Evolutionary conservation across 2,113 vertebrate genomes (phyloP), one percentile per base, ranked within the genome.

Genomic region (Pseudopipra pipra): DNA sequence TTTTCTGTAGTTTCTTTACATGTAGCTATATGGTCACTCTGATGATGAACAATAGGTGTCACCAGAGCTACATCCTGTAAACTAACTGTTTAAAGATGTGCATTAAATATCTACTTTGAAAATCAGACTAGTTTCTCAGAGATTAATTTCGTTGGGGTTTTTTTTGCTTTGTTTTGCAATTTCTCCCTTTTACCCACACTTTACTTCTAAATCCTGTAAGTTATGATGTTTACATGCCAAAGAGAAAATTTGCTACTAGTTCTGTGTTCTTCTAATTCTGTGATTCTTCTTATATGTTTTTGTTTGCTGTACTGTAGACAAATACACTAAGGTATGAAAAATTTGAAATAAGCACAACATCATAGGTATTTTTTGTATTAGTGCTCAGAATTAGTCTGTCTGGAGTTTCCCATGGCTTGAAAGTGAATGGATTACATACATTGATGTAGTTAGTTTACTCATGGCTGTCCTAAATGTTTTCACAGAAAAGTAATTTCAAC

Each of bases 51-150:
- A 94, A 37, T 73, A 84, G 30, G 96, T 96, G 59, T 97, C 96
- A 89, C 95, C 93, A 73, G 59, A 97, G 59, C 85, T 96, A 25
- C 96, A 96, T 89, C 95, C 97, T 91, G 46, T 88, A 80, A 70
- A 75, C 37, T 76, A 70, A 25, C 49, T 85, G 58, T 80, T 95
- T 73, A 51, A 83, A 89, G 61, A 51, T 0, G 0, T 70, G 28
- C 16, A 5, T 80, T 72, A 79, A 83, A 24, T 87, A 51, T 43
- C 87, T 67, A 46, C 68, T 56, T n/a, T 85, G 67, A 87, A 93
- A 90, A 80, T 47, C 21, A 59, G 43, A 80, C 11, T 30, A 2
- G 66, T 83, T 88, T 91, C 22, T 55, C 7, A 39, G 67, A 94
- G 52, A 25, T 31, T 43, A 44, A 25, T 61, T 67, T 56, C 37